These are phyloP conservation scores for Vanacampus margaritifer DNA, from an alignment of 2,113 vertebrate genomes.

Conservation along the genomic window DNA sequence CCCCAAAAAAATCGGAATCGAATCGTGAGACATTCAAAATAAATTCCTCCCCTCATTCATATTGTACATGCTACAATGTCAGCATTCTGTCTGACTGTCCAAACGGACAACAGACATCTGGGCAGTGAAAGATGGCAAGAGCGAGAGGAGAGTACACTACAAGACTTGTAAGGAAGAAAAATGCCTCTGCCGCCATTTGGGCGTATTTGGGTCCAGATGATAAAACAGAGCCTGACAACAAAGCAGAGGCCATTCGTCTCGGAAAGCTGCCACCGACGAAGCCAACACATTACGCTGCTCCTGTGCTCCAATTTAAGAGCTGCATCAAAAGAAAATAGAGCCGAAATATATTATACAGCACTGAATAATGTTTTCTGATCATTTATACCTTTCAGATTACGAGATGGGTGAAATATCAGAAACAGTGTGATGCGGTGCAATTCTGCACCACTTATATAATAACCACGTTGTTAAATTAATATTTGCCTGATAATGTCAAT, in stretches of 20 bases:
- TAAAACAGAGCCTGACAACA: slow-evolving; percentile 6
- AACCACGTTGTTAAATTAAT: background rate
- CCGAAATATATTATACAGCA: background rate
- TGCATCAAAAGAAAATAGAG: background rate
- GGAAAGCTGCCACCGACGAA: background rate
- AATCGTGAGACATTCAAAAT: no score
- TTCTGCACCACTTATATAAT: background rate
- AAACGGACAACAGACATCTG: background rate
- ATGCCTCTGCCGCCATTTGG: background rate
- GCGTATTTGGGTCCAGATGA: slow-evolving; percentile 9
- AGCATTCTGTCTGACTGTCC: background rate
- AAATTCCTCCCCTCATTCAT: no score
- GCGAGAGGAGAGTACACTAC: background rate
- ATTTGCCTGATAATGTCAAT: background rate
- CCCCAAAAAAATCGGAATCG: no score
- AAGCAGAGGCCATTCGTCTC: background rate
- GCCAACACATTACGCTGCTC: background rate
- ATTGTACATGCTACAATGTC: background rate
- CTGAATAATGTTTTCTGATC: background rate
- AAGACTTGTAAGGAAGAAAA: slow-evolving; percentile 6
- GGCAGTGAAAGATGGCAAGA: background rate
- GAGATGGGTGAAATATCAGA: background rate
- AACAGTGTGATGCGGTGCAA: background rate
- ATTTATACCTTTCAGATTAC: background rate
- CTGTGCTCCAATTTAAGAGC: background rate